Evolutionary conservation across 2,888 invertebrate genomes (phyloP).

Genomic region (Eupelmus urozonus): DNA sequence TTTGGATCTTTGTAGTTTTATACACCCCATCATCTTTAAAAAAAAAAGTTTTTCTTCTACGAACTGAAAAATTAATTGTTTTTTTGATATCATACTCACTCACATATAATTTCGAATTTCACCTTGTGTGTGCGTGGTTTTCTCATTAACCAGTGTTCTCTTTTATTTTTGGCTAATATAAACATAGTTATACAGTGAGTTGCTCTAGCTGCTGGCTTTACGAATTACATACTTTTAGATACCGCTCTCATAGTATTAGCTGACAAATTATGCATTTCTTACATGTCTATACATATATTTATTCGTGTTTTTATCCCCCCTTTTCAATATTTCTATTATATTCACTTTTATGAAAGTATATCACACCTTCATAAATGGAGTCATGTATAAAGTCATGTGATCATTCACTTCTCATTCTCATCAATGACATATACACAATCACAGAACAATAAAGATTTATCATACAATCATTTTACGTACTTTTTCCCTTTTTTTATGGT

Average conservation of each 20-base stretch:
- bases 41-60: constrained; percentile 56
- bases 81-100: constrained; percentile 61
- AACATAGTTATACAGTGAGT: constrained; percentile 61
- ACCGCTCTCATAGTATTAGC: constrained; percentile 50
- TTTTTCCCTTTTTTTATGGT: constrained; percentile 55
- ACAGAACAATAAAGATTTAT: constrained; percentile 3
- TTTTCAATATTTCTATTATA: constrained; percentile 4
- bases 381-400: constrained; percentile 30
- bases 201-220: constrained; percentile 75
- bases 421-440: constrained; percentile 40
- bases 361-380: constrained; percentile 8
- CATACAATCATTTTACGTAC: constrained; percentile 56
- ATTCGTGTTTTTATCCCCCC: constrained; percentile 19
- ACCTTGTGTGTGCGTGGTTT: constrained; percentile 69
- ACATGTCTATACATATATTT: constrained; percentile 17
- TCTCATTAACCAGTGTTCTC: constrained; percentile 73
- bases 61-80: constrained; percentile 65
- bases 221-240: constrained; percentile 44
- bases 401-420: constrained; percentile 52
- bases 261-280: constrained; percentile 44
- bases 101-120: constrained; percentile 68
- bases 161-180: constrained; percentile 56
- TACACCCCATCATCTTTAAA: constrained; percentile 57
- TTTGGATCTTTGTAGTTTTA: constrained; percentile 77
- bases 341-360: background rate